Base-by-base conservation (phyloP, 2,888 invertebrate genomes). In the Ptychoptera albimana region DNA sequence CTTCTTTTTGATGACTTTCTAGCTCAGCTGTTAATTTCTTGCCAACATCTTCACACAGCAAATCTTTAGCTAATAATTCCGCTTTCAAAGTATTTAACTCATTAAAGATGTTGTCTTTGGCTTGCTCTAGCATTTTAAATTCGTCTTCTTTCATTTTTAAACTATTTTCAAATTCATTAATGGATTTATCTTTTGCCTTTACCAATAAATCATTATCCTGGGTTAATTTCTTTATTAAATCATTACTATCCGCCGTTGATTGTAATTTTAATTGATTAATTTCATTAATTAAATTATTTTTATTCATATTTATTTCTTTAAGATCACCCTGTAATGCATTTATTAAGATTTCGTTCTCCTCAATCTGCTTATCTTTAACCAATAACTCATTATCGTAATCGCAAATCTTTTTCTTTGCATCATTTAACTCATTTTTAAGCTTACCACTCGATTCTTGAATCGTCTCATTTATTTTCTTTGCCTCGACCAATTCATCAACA, bases 41-140 rank as follows among this genome's bases (percentile, higher is more conserved):
- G 55, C 54, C 68, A 59, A 52, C 64, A 58, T 53, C 55, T 1
- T 69, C 67, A 51, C 68, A 69, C 2, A 64, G 64, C 54, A 67
- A 68, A 1, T 58, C 52, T 30, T 61, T 57, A 59, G 60, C 51
- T 46, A 69, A 66, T 47, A 67, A 64, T 56, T 66, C 68, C 9
- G 65, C 54, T 34, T 57, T 38, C 41, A 44, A 35, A 12, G 23
- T 58, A 39, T 55, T 51, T 13, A 69, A 60, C 55, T 70, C 70
- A 23, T 23, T 23, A 5, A 23, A 23, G 7, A 7, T 7, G 7
- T 7, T 23, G 4, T 23, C 23, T 3, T 23, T 23, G 7, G 23
- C 23, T 23, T 23, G 4, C 23, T 23, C 23, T 23, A 23, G 7
- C 34, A 65, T 64, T 54, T 69, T 63, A 40, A 70, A 50, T 41